These are phyloP conservation scores for Anolis sagrei DNA, from an alignment of 2,113 vertebrate genomes.

Conservation along the genomic window DNA sequence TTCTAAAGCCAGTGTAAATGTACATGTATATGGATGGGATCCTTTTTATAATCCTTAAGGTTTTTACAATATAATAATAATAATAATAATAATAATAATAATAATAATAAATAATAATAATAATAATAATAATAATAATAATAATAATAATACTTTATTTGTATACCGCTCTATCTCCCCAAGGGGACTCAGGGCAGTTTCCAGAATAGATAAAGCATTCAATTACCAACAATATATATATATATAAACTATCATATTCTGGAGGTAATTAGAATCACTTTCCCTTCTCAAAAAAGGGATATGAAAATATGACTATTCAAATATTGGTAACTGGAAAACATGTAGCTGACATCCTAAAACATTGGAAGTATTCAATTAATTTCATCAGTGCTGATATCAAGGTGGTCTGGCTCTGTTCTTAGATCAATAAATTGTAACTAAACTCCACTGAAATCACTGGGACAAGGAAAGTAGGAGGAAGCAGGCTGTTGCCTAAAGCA, in stretches of 20 bases:
- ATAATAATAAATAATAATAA: too few relatives aligned
- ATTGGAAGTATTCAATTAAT: conserved; percentile 37
- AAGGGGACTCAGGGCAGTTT: too few relatives aligned
- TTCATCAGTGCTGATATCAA: conserved; percentile 42
- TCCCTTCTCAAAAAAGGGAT: not conserved
- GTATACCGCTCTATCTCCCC: too few relatives aligned
- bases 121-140: too few relatives aligned
- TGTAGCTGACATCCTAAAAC: not conserved
- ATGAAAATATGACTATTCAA: not conserved
- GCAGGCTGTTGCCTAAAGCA: not conserved
- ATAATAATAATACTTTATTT: too few relatives aligned
- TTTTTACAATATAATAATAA: too few relatives aligned
- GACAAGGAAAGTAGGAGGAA: not conserved
- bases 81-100: too few relatives aligned
- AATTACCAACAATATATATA: too few relatives aligned
- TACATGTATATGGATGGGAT: not conserved
- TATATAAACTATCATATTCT: not conserved
- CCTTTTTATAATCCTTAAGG: not conserved
- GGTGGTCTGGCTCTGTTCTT: not conserved
- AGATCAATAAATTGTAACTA: conserved; percentile 4
- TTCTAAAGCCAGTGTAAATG: too few relatives aligned
- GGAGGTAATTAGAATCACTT: not conserved
- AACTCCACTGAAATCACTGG: not conserved
- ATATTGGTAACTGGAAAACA: conserved; percentile 9
- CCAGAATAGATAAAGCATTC: too few relatives aligned